Evolutionary conservation across 2,888 invertebrate species (phyloP), one percentile per base, ranked within the genome.

Genomic region (Melinaea menophilus): DNA sequence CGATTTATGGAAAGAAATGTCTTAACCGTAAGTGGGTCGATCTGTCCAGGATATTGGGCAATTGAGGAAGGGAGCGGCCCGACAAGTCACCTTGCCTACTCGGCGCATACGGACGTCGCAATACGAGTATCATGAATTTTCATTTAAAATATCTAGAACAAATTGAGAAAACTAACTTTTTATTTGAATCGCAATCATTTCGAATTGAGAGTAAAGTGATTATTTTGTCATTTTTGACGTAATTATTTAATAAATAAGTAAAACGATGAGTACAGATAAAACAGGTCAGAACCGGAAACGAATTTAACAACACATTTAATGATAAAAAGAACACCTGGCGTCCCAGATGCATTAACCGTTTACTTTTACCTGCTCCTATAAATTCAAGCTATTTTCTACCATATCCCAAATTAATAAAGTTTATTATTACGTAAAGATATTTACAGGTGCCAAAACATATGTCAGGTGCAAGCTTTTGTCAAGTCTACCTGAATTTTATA

Each of bases 21-120:
- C 56, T 59, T 59, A 60, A 66, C 65, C 63, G 61, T 67, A 63
- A 79, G 73, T 80, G 76, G 79, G 81, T 79, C 81, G 80, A 79
- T 78, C 81, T 80, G 80, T 77, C 77, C 75, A 85, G 84, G 82
- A 86, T 84, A 86, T 86, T 87, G 83, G 82, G 86, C 85, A 87
- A 88, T 87, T 85, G 85, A 85, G 85, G 85, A 86, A 85, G 85
- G 86, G 86, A 86, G 84, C 78, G 84, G 81, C 3, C 75, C 74
- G 45, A 58, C 62, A 55, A 64, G 59, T 55, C 68, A 67, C 68
- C 61, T 66, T 65, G 60, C 65, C 55, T 69, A 65, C 47, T 61
- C 31, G 13, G 51, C 57, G 61, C 47, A 41, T 61, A 59, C 45
- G 33, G 48, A 58, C 59, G 54, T 65, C 63, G 48, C 45, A 63